Evolutionary conservation across 30 jellyfish, hydroid and myxozoan species (phyloP), one percentile per base, ranked within the genome.

Genomic region (Hydractinia echinata): DNA sequence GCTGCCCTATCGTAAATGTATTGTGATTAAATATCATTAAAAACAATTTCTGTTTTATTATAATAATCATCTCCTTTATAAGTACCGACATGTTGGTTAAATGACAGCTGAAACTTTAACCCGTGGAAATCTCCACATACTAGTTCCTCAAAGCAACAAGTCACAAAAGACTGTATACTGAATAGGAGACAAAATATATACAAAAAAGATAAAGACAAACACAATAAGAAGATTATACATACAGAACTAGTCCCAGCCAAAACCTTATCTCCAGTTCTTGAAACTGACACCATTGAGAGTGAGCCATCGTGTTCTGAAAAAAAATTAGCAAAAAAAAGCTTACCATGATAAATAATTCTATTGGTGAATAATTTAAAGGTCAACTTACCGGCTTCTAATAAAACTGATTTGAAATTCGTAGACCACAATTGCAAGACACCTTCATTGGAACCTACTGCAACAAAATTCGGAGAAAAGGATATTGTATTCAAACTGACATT

Each of bases 391-490:
- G 98, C 96, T 76, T 92, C 98, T 92, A 92, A 72, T 53, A 83
- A 86, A 13, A 93, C 91, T 20, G 92, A 77, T 50, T 84, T 81
- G 60, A 92, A 92, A 72, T 86, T 95, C 10, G 83, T 66, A 9
- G 96, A 94, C 98, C 98, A 92, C 7, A 92, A 68, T 67, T 92
- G 72, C 50, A 92, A 54, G 67, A 60, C 81, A 0, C 96, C 96
- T 80, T 92, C 98, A 10, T 61, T 77, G 4, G 89, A 82, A 4
- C 98, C 98, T 66, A 86, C 78, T 51, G 90, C 98, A 83, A 94
- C 85, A 66, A 82, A 87, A 1, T 80, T 84, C 53, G 87, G 95
- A 21, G 76, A 69, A 49, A 87, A 20, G 3, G 96, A 79, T 0
- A 92, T 15, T 18, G 95, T 78, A 8, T 84, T 88, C 8, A 88